phyloP scores from a whole-genome alignment of 2,888 invertebrate species.

The Bibio marci region DNA sequence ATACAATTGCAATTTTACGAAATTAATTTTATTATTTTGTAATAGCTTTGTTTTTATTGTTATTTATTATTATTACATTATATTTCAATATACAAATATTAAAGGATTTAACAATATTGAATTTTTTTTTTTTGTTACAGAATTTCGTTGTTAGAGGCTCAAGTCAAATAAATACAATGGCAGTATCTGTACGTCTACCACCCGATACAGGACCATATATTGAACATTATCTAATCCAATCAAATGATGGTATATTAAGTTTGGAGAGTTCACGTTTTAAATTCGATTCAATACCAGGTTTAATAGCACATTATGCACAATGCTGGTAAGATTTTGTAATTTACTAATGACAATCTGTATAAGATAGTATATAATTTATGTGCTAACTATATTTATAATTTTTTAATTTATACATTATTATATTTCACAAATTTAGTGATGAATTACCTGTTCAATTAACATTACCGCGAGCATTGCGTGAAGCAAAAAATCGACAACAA shows the following conservation, averaged over 20 bases:
- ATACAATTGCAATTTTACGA: too few relatives aligned
- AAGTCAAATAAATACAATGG: conserved; percentile 87
- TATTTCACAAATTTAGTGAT: conserved; percentile 41
- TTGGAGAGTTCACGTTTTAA: conserved; percentile 87
- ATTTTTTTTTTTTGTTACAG: too few relatives aligned
- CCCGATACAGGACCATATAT: conserved; percentile 79
- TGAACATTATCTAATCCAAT: conserved; percentile 91
- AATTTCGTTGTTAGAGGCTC: conserved; percentile 91
- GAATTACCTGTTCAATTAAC: conserved; percentile 82
- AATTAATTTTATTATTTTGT: too few relatives aligned
- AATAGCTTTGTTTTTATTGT: too few relatives aligned
- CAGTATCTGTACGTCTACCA: conserved; percentile 79
- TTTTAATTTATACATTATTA: not conserved
- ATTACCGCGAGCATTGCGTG: conserved; percentile 68
- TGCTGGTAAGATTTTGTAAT: conserved; percentile 49
- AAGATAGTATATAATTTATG: too few relatives aligned
- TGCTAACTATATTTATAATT: too few relatives aligned
- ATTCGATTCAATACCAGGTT: conserved; percentile 80
- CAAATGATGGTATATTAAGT: conserved; percentile 59
- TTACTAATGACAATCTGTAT: not conserved
- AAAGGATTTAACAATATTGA: too few relatives aligned
- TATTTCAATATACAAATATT: too few relatives aligned
- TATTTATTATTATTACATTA: too few relatives aligned
- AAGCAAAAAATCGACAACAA: conserved; percentile 79
- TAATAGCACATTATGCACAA: conserved; percentile 86